A percentile compares a stretch with the other conserved stretches of the same genome.
Evolutionary conservation across 2,113 vertebrate species (phyloP).

Genomic region (Progne subis): DNA sequence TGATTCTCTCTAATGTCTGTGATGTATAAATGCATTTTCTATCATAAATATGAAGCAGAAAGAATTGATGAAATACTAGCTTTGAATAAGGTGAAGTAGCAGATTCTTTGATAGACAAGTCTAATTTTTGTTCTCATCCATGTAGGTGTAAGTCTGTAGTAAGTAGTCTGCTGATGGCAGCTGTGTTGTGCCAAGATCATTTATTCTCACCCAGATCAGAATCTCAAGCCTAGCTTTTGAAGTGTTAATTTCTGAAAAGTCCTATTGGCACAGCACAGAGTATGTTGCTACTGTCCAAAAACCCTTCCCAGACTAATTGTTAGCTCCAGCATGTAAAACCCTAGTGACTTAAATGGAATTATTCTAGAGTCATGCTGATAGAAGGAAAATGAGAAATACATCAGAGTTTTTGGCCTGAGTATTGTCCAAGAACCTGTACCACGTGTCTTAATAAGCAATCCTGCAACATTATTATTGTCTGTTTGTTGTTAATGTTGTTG

Average conservation of each 20-base stretch:
- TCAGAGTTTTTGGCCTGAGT: background rate
- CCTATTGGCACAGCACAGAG: background rate
- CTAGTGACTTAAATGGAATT: background rate
- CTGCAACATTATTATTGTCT: background rate
- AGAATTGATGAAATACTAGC: background rate
- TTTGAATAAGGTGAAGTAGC: background rate
- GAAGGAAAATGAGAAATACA: slow-evolving; percentile 20
- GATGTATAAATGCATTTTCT: background rate
- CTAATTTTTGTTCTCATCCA: background rate
- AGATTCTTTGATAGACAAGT: background rate
- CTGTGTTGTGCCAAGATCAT: background rate
- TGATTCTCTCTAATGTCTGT: background rate
- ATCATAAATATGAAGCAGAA: background rate
- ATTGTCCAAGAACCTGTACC: background rate
- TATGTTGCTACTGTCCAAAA: background rate
- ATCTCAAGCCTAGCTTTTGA: background rate
- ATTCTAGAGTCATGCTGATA: background rate
- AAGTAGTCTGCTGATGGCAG: background rate
- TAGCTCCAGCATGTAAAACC: background rate
- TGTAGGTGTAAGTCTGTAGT: background rate
- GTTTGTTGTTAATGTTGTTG: background rate
- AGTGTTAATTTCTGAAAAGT: slow-evolving; percentile 40
- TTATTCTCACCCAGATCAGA: background rate
- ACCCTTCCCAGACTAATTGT: background rate
- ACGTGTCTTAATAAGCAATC: background rate